phyloP scores from a whole-genome alignment of 2,888 invertebrate species.

The Xylota segnis region DNA sequence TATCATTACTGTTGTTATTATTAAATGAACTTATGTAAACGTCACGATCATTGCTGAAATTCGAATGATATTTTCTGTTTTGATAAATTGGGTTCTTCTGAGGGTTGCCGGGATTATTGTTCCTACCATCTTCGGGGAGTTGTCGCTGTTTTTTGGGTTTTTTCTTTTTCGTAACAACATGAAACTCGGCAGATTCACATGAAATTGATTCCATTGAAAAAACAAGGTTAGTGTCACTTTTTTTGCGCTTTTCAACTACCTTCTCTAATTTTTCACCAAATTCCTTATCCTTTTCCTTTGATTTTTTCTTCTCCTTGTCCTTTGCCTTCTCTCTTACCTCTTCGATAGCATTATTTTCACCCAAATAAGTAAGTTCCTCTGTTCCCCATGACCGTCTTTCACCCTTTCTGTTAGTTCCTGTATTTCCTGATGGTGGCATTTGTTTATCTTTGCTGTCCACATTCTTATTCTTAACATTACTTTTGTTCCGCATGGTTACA shows the following conservation, averaged over 20 bases:
- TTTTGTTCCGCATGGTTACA: conserved; percentile 81
- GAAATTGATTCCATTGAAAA: conserved; percentile 81
- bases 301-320: conserved; percentile 78
- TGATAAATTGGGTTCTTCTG: conserved; percentile 68
- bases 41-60: conserved; percentile 78
- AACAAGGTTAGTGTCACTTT: conserved; percentile 73
- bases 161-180: conserved; percentile 93
- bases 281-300: conserved; percentile 75
- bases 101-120: conserved; percentile 39
- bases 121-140: conserved; percentile 54
- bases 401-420: conserved; percentile 79
- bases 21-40: conserved; percentile 77
- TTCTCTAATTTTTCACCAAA: conserved; percentile 75
- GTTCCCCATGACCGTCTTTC: conserved; percentile 89
- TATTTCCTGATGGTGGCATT: conserved; percentile 51
- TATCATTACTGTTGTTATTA: conserved; percentile 79
- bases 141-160: conserved; percentile 89
- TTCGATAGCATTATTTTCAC: conserved; percentile 79
- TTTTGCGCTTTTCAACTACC: conserved; percentile 77
- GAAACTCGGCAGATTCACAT: conserved; percentile 89
- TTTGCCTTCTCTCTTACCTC: conserved; percentile 77
- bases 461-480: conserved; percentile 67
- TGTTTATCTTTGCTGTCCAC: conserved; percentile 57
- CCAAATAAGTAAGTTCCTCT: conserved; percentile 86
- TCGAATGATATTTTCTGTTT: conserved; percentile 77